phyloP scores from a whole-genome alignment of 2,113 vertebrate species.

The Takifugu bimaculatus region DNA sequence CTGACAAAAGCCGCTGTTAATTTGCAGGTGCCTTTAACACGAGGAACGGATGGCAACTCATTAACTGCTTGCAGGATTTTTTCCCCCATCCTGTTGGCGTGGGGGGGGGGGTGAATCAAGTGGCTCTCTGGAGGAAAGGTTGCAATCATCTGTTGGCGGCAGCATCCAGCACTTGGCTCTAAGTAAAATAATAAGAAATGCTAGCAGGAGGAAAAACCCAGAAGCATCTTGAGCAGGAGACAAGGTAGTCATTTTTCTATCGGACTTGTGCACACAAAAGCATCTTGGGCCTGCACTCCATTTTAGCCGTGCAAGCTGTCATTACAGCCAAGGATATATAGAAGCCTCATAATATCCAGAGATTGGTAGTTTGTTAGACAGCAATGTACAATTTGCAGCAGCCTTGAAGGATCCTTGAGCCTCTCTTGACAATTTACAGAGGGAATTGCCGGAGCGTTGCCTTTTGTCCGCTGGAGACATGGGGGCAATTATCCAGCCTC shows the following conservation, averaged over 20 bases:
- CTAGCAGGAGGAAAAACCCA: conserved; percentile 56
- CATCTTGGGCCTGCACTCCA: conserved; percentile 67
- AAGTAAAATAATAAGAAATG: conserved; percentile 50
- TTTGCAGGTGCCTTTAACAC: conserved; percentile 66
- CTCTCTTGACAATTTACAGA: conserved; percentile 67
- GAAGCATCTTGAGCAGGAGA: conserved; percentile 24
- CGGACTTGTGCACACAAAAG: conserved; percentile 65
- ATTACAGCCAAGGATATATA: conserved; percentile 68
- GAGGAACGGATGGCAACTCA: conserved; percentile 58
- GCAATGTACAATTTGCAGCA: conserved; percentile 77
- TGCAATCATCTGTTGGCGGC: conserved; percentile 67
- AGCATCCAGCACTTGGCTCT: conserved; percentile 42
- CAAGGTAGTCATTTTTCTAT: conserved; percentile 64
- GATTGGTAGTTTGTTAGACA: conserved; percentile 80
- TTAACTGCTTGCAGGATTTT: conserved; percentile 54
- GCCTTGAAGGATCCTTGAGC: conserved; percentile 74
- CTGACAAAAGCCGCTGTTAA: conserved; percentile 67
- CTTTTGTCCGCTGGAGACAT: conserved; percentile 75
- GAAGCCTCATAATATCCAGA: conserved; percentile 76
- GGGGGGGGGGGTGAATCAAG: conserved; percentile 38
- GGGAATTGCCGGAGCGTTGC: conserved; percentile 76
- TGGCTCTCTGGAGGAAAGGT: conserved; percentile 53
- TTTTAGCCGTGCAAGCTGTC: conserved; percentile 72
- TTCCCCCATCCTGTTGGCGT: conserved; percentile 24
- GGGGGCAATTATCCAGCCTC: conserved; percentile 77